phyloP scores from a whole-genome alignment of 2,797 vertebrate species.

The Balearica regulorum region DNA sequence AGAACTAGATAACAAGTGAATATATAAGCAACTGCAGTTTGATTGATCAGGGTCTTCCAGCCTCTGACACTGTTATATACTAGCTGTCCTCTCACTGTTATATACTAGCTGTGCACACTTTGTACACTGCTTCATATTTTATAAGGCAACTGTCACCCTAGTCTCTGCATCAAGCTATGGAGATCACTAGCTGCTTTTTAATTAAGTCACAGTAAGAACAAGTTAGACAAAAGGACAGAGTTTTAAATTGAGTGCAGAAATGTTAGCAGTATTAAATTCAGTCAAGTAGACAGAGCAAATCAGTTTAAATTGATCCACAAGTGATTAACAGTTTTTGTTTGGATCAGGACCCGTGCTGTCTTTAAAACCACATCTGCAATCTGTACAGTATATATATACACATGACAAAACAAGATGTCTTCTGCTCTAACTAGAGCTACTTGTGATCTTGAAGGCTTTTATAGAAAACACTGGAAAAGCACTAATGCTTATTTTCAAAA shows the following conservation, averaged over 20 bases:
- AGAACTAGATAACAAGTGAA: not conserved
- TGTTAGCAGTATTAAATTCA: not conserved
- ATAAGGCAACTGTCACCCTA: not conserved
- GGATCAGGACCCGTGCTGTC: not conserved
- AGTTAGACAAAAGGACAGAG: not conserved
- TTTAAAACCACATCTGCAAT: not conserved
- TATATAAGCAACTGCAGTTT: not conserved
- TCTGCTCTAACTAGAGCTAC: not conserved
- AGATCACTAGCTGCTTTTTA: not conserved
- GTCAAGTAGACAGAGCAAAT: not conserved
- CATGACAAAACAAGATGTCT: not conserved
- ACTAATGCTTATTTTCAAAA: constrained; percentile 31
- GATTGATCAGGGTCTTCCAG: not conserved
- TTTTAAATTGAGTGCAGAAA: not conserved
- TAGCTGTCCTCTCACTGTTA: not conserved
- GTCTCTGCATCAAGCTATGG: not conserved
- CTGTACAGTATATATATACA: not conserved
- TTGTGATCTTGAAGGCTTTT: not conserved
- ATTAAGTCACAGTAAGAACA: not conserved
- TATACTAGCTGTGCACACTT: not conserved
- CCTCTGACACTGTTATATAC: not conserved
- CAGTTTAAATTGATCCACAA: not conserved
- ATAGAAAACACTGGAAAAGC: not conserved
- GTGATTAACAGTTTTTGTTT: not conserved
- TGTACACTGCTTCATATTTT: not conserved